phyloP scores from a whole-genome alignment of 2,113 vertebrate genomes.

The Syngnathus typhle region DNA sequence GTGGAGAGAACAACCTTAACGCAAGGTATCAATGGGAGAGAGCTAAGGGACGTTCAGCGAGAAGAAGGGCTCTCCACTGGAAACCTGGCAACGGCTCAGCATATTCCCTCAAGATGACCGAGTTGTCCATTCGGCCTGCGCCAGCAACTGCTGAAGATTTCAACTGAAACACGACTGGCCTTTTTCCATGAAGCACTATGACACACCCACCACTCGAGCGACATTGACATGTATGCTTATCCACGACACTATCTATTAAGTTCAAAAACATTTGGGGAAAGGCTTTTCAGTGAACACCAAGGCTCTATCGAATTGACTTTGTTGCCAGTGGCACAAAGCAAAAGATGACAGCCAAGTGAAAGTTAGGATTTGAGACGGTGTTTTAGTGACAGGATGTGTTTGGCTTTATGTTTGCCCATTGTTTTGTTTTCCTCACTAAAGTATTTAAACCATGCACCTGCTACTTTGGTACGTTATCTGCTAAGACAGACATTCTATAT shows the following conservation, averaged over 20 bases:
- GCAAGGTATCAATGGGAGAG: conserved; percentile 76
- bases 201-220: neutral
- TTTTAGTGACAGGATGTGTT: neutral
- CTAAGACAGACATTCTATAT: conserved; percentile 25
- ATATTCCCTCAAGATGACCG: conserved; percentile 81
- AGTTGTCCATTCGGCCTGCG: conserved; percentile 62
- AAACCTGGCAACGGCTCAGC: conserved; percentile 75
- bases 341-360: conserved; percentile 4
- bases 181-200: conserved; percentile 9
- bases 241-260: neutral
- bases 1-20: conserved; percentile 84
- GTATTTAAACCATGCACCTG: conserved; percentile 64
- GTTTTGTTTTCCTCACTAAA: conserved; percentile 56
- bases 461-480: conserved; percentile 22
- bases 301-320: conserved; percentile 7
- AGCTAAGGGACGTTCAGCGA: conserved; percentile 70
- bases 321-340: conserved; percentile 13
- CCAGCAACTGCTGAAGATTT: conserved; percentile 5
- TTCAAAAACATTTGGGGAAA: neutral
- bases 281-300: conserved; percentile 1
- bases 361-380: neutral
- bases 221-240: neutral
- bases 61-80: conserved; percentile 82
- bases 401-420: conserved; percentile 10
- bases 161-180: conserved; percentile 34